Evolutionary conservation across 2,113 vertebrate genomes (phyloP), one percentile per base, ranked within the genome.

Genomic region (Brachyhypopomus occidentalis): DNA sequence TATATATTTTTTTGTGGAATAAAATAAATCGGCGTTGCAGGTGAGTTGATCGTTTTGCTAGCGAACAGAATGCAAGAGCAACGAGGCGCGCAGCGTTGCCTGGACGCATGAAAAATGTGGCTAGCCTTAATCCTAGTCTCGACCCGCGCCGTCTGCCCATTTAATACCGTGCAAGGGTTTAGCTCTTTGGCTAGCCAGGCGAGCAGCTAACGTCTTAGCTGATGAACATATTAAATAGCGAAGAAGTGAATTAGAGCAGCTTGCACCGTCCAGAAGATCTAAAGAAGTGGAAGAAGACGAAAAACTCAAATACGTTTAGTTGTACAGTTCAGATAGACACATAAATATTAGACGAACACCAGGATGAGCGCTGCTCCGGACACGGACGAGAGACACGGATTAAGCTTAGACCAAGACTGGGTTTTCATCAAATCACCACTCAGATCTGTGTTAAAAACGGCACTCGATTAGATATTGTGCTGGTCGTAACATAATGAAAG

Each of bases 91-190:
- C 23, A 30, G n/a, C 7, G 16, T 59, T 82, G 45, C 41, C 0
- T 72, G 22, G 38, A 66, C 48, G 48, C 34, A 63, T 7, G 14
- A 79, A 52, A n/a, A 22, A 25, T 12, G n/a, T 52, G 17, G 25
- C 72, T 60, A 79, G 72, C 58, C 81, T 62, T 30, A 79, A 69
- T 74, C 48, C 36, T 81, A 78, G 84, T 85, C 84, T 77, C 81
- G 69, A 75, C 66, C 75, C 76, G 56, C 55, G 70, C 66, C 70
- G 69, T 67, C 66, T 48, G 72, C 41, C 64, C 48, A 66, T 76
- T 63, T 82, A 82, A 78, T 82, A 78, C 80, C 64, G 63, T 82
- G 84, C 80, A 72, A 78, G 23, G 84, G 84, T 85, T 82, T 82
- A 82, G 84, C 77, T 72, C 58, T 25, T 52, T 1, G 45, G 45